A percentile compares a stretch with the other conserved stretches of the same genome.
Conservation (phyloP, 37 sponge, comb jelly and placozoan genomes). For the Mnemiopsis leidyi region DNA sequence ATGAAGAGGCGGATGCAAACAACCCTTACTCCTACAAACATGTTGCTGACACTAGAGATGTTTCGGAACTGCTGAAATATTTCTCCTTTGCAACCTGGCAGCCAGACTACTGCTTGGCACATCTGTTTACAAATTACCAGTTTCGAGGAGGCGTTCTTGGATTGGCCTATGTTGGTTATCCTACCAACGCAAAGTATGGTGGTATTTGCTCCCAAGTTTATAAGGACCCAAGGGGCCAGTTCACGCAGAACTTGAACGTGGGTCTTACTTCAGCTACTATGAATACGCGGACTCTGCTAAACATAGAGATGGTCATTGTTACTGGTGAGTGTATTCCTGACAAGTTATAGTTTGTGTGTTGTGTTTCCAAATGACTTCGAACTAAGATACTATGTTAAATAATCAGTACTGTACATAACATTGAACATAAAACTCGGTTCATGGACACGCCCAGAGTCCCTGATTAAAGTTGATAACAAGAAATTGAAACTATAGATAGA, state of each 20-base stretch:
- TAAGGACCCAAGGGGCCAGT: not conserved
- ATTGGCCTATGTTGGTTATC: slow-evolving; percentile 74
- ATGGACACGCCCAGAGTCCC: too few species aligned
- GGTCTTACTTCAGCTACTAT: slow-evolving; percentile 4
- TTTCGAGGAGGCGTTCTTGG: slow-evolving; percentile 73
- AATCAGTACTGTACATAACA: too few species aligned
- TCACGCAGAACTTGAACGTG: not conserved
- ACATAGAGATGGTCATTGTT: not conserved
- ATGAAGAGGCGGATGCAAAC: not conserved
- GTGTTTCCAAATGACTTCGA: too few species aligned
- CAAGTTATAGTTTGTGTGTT: too few species aligned
- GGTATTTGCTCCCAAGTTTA: slow-evolving; percentile 71
- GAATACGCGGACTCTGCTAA: slow-evolving; percentile 8
- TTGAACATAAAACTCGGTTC: too few species aligned
- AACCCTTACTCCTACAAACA: not conserved
- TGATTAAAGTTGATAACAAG: too few species aligned
- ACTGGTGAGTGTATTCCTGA: too few species aligned
- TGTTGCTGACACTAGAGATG: not conserved
- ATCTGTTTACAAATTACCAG: slow-evolving; percentile 71
- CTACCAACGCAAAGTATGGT: slow-evolving; percentile 65
- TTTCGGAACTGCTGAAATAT: slow-evolving; percentile 49
- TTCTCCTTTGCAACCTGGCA: slow-evolving; percentile 67
- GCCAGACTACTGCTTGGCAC: slow-evolving; percentile 72
- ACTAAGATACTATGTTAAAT: too few species aligned
- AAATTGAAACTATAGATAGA: too few species aligned